These are phyloP conservation scores for Carabus problematicus DNA, from an alignment of 2,888 invertebrate species.

Conservation along the genomic window DNA sequence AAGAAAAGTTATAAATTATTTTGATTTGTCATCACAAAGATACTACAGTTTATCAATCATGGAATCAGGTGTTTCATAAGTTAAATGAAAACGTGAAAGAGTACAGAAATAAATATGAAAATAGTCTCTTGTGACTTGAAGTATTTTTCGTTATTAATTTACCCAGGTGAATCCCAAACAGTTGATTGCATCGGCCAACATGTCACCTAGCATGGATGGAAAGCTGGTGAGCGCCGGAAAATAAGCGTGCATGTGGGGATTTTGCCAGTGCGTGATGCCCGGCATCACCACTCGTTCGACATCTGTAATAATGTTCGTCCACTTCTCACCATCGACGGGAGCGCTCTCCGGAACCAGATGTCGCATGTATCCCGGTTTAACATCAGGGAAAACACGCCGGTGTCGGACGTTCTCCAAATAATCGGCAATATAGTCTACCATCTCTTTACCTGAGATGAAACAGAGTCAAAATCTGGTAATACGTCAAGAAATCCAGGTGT, in stretches of 20 bases:
- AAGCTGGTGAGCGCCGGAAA: conserved; percentile 95
- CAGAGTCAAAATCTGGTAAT: neutral
- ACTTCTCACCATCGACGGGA: conserved; percentile 85
- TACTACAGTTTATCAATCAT: conserved; percentile 11
- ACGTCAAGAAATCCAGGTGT: too few relatives aligned
- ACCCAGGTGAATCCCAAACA: conserved; percentile 98
- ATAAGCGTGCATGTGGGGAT: conserved; percentile 98
- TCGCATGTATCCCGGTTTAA: conserved; percentile 93
- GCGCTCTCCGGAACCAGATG: conserved; percentile 85
- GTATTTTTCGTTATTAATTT: conserved; percentile 51
- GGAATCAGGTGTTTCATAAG: neutral
- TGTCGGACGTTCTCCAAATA: conserved; percentile 92
- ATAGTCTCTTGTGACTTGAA: neutral
- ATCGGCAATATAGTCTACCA: conserved; percentile 98
- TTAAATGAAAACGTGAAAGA: too few relatives aligned
- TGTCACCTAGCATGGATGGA: conserved; percentile 93
- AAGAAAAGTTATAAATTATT: neutral
- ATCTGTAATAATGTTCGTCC: conserved; percentile 91
- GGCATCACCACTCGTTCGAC: conserved; percentile 96
- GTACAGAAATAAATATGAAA: neutral
- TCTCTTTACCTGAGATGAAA: conserved; percentile 84
- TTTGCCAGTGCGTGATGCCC: conserved; percentile 96
- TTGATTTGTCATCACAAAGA: neutral
- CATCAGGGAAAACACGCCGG: conserved; percentile 90
- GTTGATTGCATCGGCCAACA: conserved; percentile 94